These are phyloP conservation scores for Adela reaumurella DNA, from an alignment of 2,888 invertebrate genomes.

Conservation along the genomic window DNA sequence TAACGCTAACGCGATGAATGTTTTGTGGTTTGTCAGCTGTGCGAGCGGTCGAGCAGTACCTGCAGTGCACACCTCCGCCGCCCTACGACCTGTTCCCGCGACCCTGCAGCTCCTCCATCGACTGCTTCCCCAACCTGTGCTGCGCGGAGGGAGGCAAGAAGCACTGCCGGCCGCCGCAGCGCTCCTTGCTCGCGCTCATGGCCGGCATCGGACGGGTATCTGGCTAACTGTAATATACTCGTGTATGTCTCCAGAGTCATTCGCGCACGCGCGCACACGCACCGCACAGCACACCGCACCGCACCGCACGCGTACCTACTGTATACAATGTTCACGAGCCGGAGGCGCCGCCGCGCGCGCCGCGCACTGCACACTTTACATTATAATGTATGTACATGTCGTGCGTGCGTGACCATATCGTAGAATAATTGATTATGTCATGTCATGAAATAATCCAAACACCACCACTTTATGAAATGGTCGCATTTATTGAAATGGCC, in stretches of 20 bases:
- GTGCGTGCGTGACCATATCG: too few relatives aligned
- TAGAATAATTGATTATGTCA: too few relatives aligned
- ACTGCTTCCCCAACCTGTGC: slow-evolving; percentile 77
- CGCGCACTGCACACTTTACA: too few relatives aligned
- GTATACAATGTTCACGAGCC: too few relatives aligned
- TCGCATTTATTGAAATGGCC: too few relatives aligned
- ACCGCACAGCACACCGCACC: too few relatives aligned
- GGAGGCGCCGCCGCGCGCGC: too few relatives aligned
- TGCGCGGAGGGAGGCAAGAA: slow-evolving; percentile 72
- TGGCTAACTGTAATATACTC: not conserved
- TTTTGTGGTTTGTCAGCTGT: slow-evolving; percentile 30
- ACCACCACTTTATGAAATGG: too few relatives aligned
- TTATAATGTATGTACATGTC: too few relatives aligned
- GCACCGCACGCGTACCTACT: too few relatives aligned
- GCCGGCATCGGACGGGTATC: slow-evolving; percentile 59
- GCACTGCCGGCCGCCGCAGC: slow-evolving; percentile 70
- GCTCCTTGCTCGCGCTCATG: slow-evolving; percentile 64
- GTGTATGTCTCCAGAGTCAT: not conserved
- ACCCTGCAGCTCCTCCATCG: slow-evolving; percentile 64
- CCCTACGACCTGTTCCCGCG: slow-evolving; percentile 68
- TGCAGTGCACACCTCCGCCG: slow-evolving; percentile 72
- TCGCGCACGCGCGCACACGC: not conserved
- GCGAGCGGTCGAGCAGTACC: slow-evolving; percentile 57
- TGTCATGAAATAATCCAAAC: too few relatives aligned
- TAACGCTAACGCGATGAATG: too few relatives aligned